Evolutionary conservation across 1,140 invertebrate species (phyloP).

Genomic region (Drosophila nigrodunni): DNA sequence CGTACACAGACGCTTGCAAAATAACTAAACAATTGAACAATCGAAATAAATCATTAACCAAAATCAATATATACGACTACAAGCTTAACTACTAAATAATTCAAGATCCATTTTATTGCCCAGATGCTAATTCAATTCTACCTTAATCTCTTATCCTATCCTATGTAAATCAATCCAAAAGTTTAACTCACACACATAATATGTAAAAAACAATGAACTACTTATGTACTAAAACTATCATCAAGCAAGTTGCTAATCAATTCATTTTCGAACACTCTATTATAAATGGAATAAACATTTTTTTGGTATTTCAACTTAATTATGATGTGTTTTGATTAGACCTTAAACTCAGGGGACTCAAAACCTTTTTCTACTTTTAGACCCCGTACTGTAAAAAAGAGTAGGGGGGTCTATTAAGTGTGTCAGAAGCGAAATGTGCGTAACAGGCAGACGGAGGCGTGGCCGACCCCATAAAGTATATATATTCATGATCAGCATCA

Average conservation of each 20-base stretch:
- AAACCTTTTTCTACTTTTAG: not conserved
- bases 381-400: no score
- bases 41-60: not conserved
- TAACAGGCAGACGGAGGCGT: no score
- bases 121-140: conserved; percentile 22
- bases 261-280: conserved; percentile 60
- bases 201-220: not conserved
- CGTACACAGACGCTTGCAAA: not conserved
- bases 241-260: conserved; percentile 45
- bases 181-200: conserved; percentile 21
- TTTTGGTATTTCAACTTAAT: conserved; percentile 75
- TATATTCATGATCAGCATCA: no score
- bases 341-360: not conserved
- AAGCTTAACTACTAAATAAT: conserved; percentile 19
- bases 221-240: conserved; percentile 14
- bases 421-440: no score
- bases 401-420: no score
- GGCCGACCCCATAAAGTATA: no score
- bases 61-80: not conserved
- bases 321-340: not conserved
- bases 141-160: conserved; percentile 8
- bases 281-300: conserved; percentile 66
- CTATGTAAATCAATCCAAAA: conserved; percentile 8
- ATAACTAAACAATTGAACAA: not conserved
- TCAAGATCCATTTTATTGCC: conserved; percentile 25